These are phyloP conservation scores for Cephalopterus ornatus DNA, from an alignment of 2,113 vertebrate species.

Conservation along the genomic window DNA sequence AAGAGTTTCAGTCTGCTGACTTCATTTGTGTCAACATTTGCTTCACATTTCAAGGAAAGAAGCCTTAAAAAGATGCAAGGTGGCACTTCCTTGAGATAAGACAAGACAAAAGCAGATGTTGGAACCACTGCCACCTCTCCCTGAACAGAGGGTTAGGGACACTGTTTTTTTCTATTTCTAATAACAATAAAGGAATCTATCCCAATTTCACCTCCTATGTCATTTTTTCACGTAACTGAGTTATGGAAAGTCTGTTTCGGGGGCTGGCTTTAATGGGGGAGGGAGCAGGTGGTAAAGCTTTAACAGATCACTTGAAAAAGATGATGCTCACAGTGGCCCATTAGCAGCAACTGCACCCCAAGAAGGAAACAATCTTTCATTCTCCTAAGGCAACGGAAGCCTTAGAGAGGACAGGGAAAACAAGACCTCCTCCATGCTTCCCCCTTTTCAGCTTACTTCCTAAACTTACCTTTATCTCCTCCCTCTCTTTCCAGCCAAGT, in stretches of 20 bases:
- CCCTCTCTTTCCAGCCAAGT: neutral
- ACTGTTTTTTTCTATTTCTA: neutral
- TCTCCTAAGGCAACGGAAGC: neutral
- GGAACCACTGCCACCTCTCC: neutral
- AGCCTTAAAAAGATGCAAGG: neutral
- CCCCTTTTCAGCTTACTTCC: rapidly evolving
- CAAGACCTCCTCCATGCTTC: neutral
- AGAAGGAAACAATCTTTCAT: neutral
- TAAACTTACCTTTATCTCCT: neutral
- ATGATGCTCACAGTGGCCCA: neutral
- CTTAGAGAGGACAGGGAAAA: neutral
- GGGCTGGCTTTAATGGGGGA: neutral
- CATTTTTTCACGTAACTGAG: neutral
- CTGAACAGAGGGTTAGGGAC: neutral
- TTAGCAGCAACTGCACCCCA: neutral
- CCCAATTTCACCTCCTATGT: neutral
- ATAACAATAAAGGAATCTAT: neutral
- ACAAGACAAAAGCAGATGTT: neutral
- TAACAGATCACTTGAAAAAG: neutral
- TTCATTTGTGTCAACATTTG: neutral
- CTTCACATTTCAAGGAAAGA: neutral
- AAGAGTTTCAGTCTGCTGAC: neutral
- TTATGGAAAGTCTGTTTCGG: neutral
- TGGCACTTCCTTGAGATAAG: neutral
- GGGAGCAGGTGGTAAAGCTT: neutral